These are phyloP conservation scores for Periophthalmodon schlosseri DNA, from an alignment of 2,113 vertebrate genomes.

Conservation along the genomic window DNA sequence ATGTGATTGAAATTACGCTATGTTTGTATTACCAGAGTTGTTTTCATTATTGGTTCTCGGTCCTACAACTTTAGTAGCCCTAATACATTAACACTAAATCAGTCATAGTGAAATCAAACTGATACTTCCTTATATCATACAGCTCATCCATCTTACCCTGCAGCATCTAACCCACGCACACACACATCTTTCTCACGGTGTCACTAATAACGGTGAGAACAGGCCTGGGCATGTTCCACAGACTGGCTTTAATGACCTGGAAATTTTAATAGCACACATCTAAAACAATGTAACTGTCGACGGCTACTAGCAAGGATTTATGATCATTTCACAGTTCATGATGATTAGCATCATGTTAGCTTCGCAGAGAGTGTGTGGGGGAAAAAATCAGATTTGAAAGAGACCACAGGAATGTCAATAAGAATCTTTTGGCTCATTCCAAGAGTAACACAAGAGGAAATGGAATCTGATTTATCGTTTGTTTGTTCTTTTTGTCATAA, in stretches of 20 bases:
- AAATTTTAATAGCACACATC: slow-evolving; percentile 24
- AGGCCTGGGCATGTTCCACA: slow-evolving; percentile 36
- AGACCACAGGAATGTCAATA: slow-evolving; percentile 32
- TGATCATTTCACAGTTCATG: slow-evolving; percentile 8
- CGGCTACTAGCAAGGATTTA: slow-evolving; percentile 5
- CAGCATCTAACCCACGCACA: background rate
- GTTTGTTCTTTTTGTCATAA: slow-evolving; percentile 27
- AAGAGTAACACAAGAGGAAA: slow-evolving; percentile 44
- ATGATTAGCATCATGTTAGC: background rate
- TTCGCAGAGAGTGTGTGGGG: slow-evolving; percentile 28
- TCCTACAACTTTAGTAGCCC: background rate
- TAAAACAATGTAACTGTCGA: slow-evolving; percentile 24
- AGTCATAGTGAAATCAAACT: background rate
- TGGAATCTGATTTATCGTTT: slow-evolving; percentile 28
- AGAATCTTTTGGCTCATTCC: slow-evolving; percentile 24
- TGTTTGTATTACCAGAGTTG: background rate
- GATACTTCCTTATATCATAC: background rate
- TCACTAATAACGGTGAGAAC: slow-evolving; percentile 25
- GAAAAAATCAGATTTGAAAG: slow-evolving; percentile 38
- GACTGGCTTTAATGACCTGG: slow-evolving; percentile 1
- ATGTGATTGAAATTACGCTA: background rate
- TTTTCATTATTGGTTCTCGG: background rate
- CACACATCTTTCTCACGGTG: background rate
- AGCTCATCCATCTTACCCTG: background rate
- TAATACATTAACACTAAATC: background rate